Conservation (phyloP, 2,888 invertebrate species). For the Bimastos eiseni region DNA sequence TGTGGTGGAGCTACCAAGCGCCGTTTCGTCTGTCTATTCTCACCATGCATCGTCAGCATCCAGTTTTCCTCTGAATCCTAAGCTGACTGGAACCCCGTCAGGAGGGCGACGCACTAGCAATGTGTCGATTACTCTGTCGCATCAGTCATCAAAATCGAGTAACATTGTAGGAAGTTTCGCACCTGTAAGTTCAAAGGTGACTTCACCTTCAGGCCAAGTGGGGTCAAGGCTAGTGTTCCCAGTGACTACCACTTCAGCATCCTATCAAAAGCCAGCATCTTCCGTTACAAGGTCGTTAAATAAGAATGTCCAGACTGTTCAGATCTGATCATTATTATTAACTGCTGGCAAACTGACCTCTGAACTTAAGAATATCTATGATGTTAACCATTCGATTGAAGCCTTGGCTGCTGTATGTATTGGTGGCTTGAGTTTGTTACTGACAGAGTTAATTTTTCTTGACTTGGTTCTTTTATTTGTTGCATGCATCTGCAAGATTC, state of each 20-base stretch:
- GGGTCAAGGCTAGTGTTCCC: constrained; percentile 15
- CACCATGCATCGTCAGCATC: background rate
- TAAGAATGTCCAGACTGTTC: background rate
- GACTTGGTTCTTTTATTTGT: background rate
- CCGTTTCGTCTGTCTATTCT: background rate
- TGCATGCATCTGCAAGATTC: background rate
- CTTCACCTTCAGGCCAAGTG: constrained; percentile 2
- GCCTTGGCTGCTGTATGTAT: background rate
- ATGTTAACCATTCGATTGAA: background rate
- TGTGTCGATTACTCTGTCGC: background rate
- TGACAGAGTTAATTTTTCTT: background rate
- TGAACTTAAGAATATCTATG: background rate
- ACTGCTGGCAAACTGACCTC: constrained; percentile 3
- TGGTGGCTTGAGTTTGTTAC: background rate
- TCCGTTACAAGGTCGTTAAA: background rate
- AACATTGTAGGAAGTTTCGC: background rate
- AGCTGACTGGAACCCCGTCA: background rate
- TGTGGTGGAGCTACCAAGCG: background rate
- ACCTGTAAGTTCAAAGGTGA: constrained; percentile 18
- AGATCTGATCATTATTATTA: background rate
- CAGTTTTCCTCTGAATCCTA: background rate
- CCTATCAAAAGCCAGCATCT: constrained; percentile 16
- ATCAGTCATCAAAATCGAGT: background rate
- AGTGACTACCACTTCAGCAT: background rate
- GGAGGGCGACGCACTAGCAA: background rate